These are phyloP conservation scores for Gerosis bhagava DNA, from an alignment of 2,888 invertebrate species.

Conservation along the genomic window DNA sequence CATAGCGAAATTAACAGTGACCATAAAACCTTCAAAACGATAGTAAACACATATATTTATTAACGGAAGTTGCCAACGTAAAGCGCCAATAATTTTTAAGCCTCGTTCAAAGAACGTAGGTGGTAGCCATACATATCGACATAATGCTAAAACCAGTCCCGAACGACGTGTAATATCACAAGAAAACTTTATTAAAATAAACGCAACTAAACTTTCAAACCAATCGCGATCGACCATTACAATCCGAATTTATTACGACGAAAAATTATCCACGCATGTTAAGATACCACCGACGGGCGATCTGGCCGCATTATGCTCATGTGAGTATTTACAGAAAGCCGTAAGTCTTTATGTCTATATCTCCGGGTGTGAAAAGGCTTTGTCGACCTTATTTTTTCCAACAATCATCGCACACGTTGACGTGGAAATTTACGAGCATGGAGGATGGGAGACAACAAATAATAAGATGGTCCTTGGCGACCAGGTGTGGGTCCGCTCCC, in stretches of 20 bases:
- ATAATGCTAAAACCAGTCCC: constrained; percentile 62
- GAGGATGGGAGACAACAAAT: constrained; percentile 79
- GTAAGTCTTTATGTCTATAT: constrained; percentile 63
- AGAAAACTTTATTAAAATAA: constrained; percentile 60
- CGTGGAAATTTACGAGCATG: constrained; percentile 80
- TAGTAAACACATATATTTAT: constrained; percentile 58
- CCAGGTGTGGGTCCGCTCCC: constrained; percentile 71
- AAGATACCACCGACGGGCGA: constrained; percentile 51
- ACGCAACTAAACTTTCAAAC: constrained; percentile 61
- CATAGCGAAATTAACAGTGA: constrained; percentile 16
- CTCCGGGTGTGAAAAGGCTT: constrained; percentile 72
- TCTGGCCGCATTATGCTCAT: constrained; percentile 52
- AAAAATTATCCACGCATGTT: constrained; percentile 78
- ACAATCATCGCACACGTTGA: constrained; percentile 79
- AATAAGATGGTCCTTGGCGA: constrained; percentile 65
- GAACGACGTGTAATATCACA: constrained; percentile 47
- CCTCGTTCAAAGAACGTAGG: constrained; percentile 51
- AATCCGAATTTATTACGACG: constrained; percentile 79
- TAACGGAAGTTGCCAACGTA: constrained; percentile 49
- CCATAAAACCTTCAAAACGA: constrained; percentile 46
- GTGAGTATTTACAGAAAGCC: constrained; percentile 44
- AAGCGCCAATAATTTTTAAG: constrained; percentile 50
- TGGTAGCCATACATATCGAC: constrained; percentile 54
- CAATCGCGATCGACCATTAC: constrained; percentile 74
- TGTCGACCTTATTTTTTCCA: constrained; percentile 72